Evolutionary conservation across 2,797 vertebrate genomes (phyloP).

Genomic region (Emydoidea blandingii): DNA sequence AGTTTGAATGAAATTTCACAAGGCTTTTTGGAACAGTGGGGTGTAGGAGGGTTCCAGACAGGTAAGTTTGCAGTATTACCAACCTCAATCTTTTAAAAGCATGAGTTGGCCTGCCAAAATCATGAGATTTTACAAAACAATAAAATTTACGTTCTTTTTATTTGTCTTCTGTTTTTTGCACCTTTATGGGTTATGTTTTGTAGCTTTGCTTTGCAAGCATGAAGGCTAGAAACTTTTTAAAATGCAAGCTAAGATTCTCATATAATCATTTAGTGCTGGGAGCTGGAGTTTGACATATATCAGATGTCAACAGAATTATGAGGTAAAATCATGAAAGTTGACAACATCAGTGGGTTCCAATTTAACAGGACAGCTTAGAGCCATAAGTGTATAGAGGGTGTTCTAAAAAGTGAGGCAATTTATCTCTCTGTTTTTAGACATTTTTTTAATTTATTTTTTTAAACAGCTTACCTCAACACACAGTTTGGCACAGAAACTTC

Average conservation of each 20-base stretch:
- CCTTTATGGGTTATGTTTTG: background rate
- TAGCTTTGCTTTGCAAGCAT: background rate
- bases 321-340: background rate
- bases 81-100: background rate
- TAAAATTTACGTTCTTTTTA: background rate
- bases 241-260: background rate
- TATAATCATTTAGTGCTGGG: background rate
- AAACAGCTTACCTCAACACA: too few species aligned
- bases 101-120: rapidly evolving
- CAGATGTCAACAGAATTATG: background rate
- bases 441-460: background rate
- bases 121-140: background rate
- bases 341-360: background rate
- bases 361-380: background rate
- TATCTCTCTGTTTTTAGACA: background rate
- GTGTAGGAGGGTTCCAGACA: background rate
- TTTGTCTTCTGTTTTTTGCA: background rate
- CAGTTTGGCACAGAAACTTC: background rate
- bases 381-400: too few species aligned
- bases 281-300: background rate
- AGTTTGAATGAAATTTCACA: background rate
- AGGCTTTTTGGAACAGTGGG: background rate
- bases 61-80: background rate
- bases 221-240: background rate
- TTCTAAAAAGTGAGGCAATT: background rate